Evolutionary conservation across 2,888 invertebrate species (phyloP).

Genomic region (Pocota personata): DNA sequence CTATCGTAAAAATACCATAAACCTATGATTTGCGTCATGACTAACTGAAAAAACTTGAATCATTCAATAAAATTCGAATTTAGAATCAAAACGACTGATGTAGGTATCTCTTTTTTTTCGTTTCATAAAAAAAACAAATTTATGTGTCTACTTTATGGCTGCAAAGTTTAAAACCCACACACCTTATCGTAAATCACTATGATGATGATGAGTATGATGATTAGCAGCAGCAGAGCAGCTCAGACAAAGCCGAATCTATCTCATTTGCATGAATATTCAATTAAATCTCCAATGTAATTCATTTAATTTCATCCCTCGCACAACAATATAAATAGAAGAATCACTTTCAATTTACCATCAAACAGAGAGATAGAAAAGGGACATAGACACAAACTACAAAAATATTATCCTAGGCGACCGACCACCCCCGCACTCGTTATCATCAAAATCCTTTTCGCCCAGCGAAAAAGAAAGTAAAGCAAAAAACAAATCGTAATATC

Average conservation of each 20-base stretch:
- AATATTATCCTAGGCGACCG: constrained; percentile 38
- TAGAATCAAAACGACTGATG: background rate
- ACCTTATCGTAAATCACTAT: constrained; percentile 25
- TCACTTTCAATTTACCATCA: constrained; percentile 66
- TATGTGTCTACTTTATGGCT: constrained; percentile 17
- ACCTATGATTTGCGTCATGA: background rate
- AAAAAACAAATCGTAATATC: constrained; percentile 38
- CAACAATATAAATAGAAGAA: constrained; percentile 67
- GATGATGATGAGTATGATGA: background rate
- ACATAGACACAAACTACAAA: constrained; percentile 43
- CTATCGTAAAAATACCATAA: constrained; percentile 15
- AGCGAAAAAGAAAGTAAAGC: background rate
- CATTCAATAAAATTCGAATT: background rate
- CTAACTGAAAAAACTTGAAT: background rate
- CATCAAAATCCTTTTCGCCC: background rate
- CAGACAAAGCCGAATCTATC: background rate
- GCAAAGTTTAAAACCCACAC: constrained; percentile 10
- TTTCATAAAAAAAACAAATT: constrained; percentile 6
- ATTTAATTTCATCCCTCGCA: constrained; percentile 45
- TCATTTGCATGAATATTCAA: constrained; percentile 70
- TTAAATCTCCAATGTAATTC: constrained; percentile 66
- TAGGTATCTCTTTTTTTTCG: background rate
- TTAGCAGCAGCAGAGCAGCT: background rate
- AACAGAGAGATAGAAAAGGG: constrained; percentile 10
- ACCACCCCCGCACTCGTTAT: constrained; percentile 8